Conservation (phyloP, 2,888 invertebrate species). For the Eristalis tenax region DNA sequence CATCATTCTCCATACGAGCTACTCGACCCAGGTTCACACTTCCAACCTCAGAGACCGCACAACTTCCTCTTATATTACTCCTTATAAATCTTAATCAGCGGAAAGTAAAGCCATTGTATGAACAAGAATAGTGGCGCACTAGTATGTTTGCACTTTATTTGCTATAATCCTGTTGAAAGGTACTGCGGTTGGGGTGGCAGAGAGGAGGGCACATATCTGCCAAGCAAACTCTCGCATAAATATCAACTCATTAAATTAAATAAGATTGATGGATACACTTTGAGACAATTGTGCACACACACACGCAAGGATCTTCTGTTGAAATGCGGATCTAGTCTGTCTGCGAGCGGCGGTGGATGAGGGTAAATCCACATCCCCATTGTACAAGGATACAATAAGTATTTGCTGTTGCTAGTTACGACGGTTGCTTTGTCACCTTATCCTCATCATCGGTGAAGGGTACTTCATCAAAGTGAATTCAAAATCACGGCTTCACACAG, state of each 20-base stretch:
- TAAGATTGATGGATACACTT: conserved; percentile 63
- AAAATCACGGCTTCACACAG: conserved; percentile 21
- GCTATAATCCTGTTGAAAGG: conserved; percentile 18
- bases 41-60: conserved; percentile 31
- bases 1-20: background rate
- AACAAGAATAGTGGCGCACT: background rate
- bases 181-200: background rate
- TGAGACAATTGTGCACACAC: conserved; percentile 45
- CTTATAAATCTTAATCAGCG: conserved; percentile 61
- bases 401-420: conserved; percentile 11
- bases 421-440: conserved; percentile 3
- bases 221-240: conserved; percentile 55
- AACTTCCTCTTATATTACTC: conserved; percentile 40
- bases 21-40: conserved; percentile 42
- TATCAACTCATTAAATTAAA: conserved; percentile 69
- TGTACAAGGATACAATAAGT: background rate
- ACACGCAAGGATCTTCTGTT: background rate
- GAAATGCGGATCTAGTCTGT: conserved; percentile 14
- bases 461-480: conserved; percentile 44
- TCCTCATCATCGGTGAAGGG: background rate
- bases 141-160: conserved; percentile 27
- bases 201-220: background rate
- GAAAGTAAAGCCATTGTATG: conserved; percentile 24
- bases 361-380: background rate
- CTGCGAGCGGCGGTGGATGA: background rate